phyloP scores from a whole-genome alignment of 2,888 invertebrate genomes.

The Torymus texanus region DNA sequence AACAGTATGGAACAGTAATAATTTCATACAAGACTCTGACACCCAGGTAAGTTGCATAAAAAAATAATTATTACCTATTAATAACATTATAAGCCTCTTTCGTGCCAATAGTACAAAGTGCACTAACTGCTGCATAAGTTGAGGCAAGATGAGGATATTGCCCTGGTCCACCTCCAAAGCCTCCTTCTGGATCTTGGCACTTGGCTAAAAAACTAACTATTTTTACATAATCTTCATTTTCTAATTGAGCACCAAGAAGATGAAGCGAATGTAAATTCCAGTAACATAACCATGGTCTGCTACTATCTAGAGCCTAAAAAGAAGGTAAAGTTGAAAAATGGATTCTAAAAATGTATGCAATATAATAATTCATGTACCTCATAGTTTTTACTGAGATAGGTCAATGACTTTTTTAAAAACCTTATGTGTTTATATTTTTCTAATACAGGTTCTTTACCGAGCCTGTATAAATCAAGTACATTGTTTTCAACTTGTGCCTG shows the following conservation, averaged over 20 bases:
- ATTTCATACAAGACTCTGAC: too few species aligned
- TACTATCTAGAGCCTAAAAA: constrained; percentile 88
- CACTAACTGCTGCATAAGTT: constrained; percentile 97
- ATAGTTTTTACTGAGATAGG: constrained; percentile 82
- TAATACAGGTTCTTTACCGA: constrained; percentile 80
- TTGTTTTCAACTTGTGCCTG: constrained; percentile 79
- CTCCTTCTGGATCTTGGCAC: constrained; percentile 88
- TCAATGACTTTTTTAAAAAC: constrained; percentile 83
- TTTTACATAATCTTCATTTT: constrained; percentile 77
- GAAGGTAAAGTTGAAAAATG: constrained; percentile 5
- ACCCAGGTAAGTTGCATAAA: too few species aligned
- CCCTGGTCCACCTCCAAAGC: constrained; percentile 95
- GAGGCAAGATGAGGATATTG: constrained; percentile 96
- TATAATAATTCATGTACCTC: constrained; percentile 73
- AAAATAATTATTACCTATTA: constrained; percentile 79
- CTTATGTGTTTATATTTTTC: constrained; percentile 80
- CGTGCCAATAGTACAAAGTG: constrained; percentile 92
- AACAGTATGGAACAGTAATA: not conserved
- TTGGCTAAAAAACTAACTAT: constrained; percentile 80
- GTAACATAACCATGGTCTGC: constrained; percentile 97
- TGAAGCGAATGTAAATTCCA: constrained; percentile 96
- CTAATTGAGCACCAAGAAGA: constrained; percentile 82
- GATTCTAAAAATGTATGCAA: not conserved
- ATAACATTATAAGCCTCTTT: constrained; percentile 91
- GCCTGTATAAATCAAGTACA: constrained; percentile 76